phyloP scores from a whole-genome alignment of 2,888 invertebrate species.

The Ceramica pisi region DNA sequence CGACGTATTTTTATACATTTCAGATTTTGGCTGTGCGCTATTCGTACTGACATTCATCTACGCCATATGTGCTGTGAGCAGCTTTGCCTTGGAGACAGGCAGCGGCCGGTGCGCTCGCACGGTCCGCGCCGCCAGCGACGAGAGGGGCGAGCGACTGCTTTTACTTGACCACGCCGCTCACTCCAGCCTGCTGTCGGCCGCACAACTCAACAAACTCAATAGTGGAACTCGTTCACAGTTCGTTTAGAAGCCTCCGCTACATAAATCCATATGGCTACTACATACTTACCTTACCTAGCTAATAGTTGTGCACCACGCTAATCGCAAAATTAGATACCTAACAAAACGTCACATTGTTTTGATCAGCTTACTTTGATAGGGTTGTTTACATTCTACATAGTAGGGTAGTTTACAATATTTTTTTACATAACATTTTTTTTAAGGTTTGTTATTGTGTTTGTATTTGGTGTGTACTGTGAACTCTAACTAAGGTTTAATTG shows the following conservation, averaged over 20 bases:
- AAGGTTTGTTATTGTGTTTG: constrained; percentile 18
- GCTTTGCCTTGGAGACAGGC: constrained; percentile 84
- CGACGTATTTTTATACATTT: constrained; percentile 40
- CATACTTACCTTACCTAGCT: constrained; percentile 33
- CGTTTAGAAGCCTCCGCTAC: constrained; percentile 73
- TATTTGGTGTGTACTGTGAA: constrained; percentile 17
- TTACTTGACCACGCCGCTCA: constrained; percentile 87
- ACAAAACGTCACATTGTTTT: constrained; percentile 35
- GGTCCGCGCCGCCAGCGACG: constrained; percentile 73
- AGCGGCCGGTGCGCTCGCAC: constrained; percentile 76
- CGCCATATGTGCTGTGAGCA: constrained; percentile 87
- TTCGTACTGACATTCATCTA: constrained; percentile 86
- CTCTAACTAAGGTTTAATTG: constrained; percentile 8
- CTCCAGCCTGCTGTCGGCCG: constrained; percentile 86
- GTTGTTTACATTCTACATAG: constrained; percentile 36
- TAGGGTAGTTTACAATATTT: constrained; percentile 43
- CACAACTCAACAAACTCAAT: constrained; percentile 85
- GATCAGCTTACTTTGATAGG: constrained; percentile 31
- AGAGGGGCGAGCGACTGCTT: constrained; percentile 84
- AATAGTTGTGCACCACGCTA: constrained; percentile 56
- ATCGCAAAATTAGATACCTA: constrained; percentile 40
- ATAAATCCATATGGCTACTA: constrained; percentile 52
- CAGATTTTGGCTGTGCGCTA: constrained; percentile 84
- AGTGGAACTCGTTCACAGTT: constrained; percentile 85
- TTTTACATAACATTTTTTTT: constrained; percentile 29